phyloP scores from a whole-genome alignment of 2,113 vertebrate species.

The Chrysemys picta region DNA sequence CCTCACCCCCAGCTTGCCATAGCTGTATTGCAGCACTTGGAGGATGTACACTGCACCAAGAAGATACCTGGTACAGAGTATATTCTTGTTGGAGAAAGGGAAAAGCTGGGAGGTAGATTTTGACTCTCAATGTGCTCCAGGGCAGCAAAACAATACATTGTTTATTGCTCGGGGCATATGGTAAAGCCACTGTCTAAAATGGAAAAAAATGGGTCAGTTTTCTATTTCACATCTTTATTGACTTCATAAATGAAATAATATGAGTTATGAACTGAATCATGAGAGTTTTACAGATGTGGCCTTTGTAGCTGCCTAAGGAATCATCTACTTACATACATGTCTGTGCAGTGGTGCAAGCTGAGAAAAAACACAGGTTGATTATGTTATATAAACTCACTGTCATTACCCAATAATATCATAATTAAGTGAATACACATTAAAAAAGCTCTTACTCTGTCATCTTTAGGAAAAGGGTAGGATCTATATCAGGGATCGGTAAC shows the following conservation, averaged over 20 bases:
- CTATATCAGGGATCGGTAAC: no score
- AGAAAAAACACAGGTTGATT: neutral
- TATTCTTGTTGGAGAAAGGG: neutral
- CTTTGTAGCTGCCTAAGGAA: neutral
- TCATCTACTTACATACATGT: neutral
- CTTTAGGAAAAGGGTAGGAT: neutral
- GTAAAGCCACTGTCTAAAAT: neutral
- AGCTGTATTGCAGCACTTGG: neutral
- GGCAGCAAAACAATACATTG: neutral
- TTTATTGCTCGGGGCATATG: neutral
- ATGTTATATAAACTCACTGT: neutral
- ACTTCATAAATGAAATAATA: neutral
- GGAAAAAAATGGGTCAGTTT: neutral
- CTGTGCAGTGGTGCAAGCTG: rapidly evolving
- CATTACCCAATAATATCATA: neutral
- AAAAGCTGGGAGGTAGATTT: neutral
- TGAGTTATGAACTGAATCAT: neutral
- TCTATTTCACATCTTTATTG: constrained; percentile 32
- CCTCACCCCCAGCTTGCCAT: neutral
- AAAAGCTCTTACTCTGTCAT: neutral
- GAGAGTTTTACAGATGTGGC: neutral
- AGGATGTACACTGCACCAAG: neutral
- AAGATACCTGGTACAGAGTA: neutral
- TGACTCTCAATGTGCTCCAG: neutral
- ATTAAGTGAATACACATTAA: neutral